phyloP scores from a whole-genome alignment of 2,113 vertebrate species.

The Caretta caretta region DNA sequence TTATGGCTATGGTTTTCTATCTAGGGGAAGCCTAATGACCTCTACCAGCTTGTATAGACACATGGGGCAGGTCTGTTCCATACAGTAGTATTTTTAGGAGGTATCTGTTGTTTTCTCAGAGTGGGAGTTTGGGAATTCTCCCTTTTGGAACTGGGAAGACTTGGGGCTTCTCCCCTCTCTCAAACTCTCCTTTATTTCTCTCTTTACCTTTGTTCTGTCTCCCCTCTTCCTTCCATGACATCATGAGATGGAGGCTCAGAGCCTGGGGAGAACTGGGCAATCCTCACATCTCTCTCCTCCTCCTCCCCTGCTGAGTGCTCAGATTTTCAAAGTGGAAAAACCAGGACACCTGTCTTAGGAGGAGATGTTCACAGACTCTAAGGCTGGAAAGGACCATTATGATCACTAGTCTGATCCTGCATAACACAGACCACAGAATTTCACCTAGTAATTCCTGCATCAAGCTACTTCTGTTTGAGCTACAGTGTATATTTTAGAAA shows the following conservation, averaged over 20 bases:
- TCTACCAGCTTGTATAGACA: neutral
- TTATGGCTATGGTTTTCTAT: neutral
- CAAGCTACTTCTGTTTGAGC: neutral
- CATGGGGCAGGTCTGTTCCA: neutral
- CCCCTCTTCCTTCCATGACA: neutral
- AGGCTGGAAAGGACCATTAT: neutral
- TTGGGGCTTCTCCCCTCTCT: neutral
- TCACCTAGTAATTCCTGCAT: neutral
- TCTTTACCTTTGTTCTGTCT: neutral
- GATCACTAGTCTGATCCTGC: neutral
- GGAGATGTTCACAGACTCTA: neutral
- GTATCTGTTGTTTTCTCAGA: neutral
- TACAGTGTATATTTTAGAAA: neutral
- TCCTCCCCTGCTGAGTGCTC: neutral
- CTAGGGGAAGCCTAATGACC: neutral
- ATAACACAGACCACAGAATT: neutral
- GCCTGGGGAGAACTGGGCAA: neutral
- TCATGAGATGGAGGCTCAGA: neutral
- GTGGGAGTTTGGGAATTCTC: neutral
- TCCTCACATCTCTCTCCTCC: neutral
- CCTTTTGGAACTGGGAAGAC: neutral
- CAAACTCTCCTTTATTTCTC: neutral
- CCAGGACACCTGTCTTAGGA: neutral
- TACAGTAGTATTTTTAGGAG: neutral
- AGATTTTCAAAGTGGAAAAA: neutral